A percentile compares a stretch with the other conserved stretches of the same genome.
Conservation (phyloP, 2,888 invertebrate species). For the Ischnus inquisitorius region DNA sequence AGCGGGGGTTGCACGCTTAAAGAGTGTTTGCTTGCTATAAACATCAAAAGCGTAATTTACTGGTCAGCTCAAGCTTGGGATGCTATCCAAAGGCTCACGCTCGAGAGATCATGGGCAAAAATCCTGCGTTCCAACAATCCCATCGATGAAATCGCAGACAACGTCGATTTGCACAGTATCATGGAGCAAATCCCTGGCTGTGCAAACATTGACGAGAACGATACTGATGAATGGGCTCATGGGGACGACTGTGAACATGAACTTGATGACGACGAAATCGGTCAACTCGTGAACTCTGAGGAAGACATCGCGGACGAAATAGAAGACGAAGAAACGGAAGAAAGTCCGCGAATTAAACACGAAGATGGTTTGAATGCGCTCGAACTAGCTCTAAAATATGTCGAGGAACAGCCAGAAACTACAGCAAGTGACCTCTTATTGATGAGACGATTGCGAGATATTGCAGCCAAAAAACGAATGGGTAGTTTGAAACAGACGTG, state of each 20-base stretch:
- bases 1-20: constrained; percentile 49
- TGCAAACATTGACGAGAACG: constrained; percentile 53
- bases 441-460: constrained; percentile 66
- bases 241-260: constrained; percentile 52
- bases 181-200: constrained; percentile 61
- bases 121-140: constrained; percentile 43
- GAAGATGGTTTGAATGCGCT: constrained; percentile 57
- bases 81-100: constrained; percentile 62
- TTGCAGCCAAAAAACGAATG: constrained; percentile 66
- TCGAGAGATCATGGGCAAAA: constrained; percentile 68
- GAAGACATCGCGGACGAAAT: constrained; percentile 47
- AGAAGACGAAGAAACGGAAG: constrained; percentile 41
- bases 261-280: constrained; percentile 50
- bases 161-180: constrained; percentile 58
- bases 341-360: constrained; percentile 45
- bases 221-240: constrained; percentile 34
- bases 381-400: constrained; percentile 64
- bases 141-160: constrained; percentile 50
- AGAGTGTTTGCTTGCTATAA: constrained; percentile 59
- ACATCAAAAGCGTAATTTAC: constrained; percentile 68
- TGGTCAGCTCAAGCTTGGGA: constrained; percentile 71
- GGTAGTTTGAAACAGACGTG: constrained; percentile 55
- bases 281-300: constrained; percentile 41
- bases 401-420: constrained; percentile 53
- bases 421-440: constrained; percentile 60